Evolutionary conservation across 2,113 vertebrate species (phyloP), one percentile per base, ranked within the genome.

Genomic region (Scopus umbretta): DNA sequence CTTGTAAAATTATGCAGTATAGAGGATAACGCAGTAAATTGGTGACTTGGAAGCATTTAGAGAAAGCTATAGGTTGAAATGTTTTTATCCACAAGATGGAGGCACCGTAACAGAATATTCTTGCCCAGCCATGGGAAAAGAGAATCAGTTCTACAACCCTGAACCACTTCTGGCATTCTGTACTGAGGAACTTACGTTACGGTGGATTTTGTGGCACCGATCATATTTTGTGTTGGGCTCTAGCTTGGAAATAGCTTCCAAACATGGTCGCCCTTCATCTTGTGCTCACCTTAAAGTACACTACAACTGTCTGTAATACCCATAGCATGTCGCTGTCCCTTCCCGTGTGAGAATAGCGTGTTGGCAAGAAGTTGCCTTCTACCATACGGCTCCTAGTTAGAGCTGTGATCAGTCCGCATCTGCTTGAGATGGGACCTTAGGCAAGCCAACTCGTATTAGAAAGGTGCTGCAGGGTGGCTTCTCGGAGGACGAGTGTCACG

Each of bases 381-480:
- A 6, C 45, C 34, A 3, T 16, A 5, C 30, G 47, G 34, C 72
- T 23, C 11, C 29, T 36, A 9, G 12, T 42, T 36, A 9, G 34
- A 22, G 40, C 11, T 3, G 0, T 1, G 7, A 6, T 26, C 2
- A 0, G 2, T 25, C 72, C 59, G 43, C 19, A 29, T 9, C 75
- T 61, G 25, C 62, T 61, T 16, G 3, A 20, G 25, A 2, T 5
- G 36, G 62, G 19, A 62, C 55, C 29, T 50, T 25, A 17, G 8
- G 2, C 36, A 20, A 23, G 49, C 55, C 19, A 30, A 75, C 72
- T 5, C 32, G 16, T 2, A 7, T 19, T n/a, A 32, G 30, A 36
- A 80, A 43, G 53, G 23, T 6, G 7, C 62, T 6, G 1, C 5
- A 2, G 59, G 58, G 71, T 43, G 43, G 13, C 75, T 52, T 50